phyloP scores from a whole-genome alignment of 2,113 vertebrate species.

The Eublepharis macularius region DNA sequence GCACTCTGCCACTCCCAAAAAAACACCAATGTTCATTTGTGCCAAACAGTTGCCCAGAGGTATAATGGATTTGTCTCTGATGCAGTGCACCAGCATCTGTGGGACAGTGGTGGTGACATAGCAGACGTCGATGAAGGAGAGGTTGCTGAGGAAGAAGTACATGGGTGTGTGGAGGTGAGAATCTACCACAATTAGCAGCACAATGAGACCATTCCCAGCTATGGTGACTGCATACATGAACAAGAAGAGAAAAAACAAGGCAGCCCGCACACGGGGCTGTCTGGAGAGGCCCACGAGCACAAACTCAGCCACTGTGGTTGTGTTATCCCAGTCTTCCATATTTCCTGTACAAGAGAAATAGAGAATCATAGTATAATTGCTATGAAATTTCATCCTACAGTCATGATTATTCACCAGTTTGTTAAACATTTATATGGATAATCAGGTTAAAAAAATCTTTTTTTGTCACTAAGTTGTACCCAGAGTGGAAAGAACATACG shows the following conservation, averaged over 20 bases:
- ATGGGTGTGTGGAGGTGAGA: conserved; percentile 46
- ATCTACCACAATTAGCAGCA: conserved; percentile 19
- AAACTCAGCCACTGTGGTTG: conserved; percentile 36
- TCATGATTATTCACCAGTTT: too few relatives aligned
- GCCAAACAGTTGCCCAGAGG: conserved; percentile 47
- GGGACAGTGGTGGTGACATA: conserved; percentile 50
- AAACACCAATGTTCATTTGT: conserved; percentile 57
- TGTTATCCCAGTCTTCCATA: conserved; percentile 10
- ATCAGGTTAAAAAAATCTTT: too few relatives aligned
- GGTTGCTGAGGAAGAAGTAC: conserved; percentile 42
- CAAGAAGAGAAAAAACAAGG: conserved; percentile 50
- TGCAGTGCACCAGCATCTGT: conserved; percentile 38
- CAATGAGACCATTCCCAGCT: conserved; percentile 24
- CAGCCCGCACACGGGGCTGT: conserved; percentile 27
- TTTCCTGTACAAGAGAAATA: not conserved
- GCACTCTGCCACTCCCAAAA: conserved; percentile 40
- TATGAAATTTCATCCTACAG: too few relatives aligned
- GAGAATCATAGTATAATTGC: not conserved
- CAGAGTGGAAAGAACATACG: too few relatives aligned
- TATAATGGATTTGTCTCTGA: conserved; percentile 39
- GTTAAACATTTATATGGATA: too few relatives aligned
- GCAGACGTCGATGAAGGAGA: conserved; percentile 54
- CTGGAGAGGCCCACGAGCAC: conserved; percentile 44
- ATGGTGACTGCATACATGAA: conserved; percentile 30
- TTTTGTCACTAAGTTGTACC: too few relatives aligned